Evolutionary conservation across 2,797 vertebrate genomes (phyloP).

Genomic region (Danio kyathit): DNA sequence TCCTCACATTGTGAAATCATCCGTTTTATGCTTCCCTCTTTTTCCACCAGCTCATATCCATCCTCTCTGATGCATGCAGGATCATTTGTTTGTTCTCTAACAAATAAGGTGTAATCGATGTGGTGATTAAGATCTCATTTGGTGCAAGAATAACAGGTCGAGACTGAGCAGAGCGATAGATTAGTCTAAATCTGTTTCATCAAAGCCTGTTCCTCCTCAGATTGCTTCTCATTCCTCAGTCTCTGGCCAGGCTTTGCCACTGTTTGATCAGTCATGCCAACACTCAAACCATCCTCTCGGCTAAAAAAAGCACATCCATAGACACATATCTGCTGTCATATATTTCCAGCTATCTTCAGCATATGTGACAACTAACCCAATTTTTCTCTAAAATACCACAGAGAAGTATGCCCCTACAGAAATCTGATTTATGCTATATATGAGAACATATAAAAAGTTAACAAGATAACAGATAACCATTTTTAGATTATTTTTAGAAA

Average conservation of each 20-base stretch:
- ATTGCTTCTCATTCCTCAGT: conserved; percentile 40
- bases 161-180: conserved; percentile 46
- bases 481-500: too few relatives aligned
- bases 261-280: conserved; percentile 30
- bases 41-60: conserved; percentile 2
- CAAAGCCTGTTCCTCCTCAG: conserved; percentile 33
- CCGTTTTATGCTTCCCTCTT: not conserved
- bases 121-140: conserved; percentile 54
- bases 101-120: conserved; percentile 55
- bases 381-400: not conserved
- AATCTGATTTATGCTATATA: too few relatives aligned
- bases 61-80: conserved; percentile 8
- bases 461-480: too few relatives aligned
- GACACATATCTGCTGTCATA: not conserved
- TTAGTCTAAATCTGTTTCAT: conserved; percentile 48
- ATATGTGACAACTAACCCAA: conserved; percentile 8
- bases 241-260: conserved; percentile 17
- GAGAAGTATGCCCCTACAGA: not conserved
- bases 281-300: conserved; percentile 5
- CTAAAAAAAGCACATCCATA: not conserved
- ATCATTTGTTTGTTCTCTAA: conserved; percentile 39
- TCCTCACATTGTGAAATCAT: not conserved
- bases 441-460: too few relatives aligned
- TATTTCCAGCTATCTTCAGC: conserved; percentile 26
- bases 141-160: conserved; percentile 48